Evolutionary conservation across 2,113 vertebrate genomes (phyloP).

Genomic region (Phylloscopus trochiloides): DNA sequence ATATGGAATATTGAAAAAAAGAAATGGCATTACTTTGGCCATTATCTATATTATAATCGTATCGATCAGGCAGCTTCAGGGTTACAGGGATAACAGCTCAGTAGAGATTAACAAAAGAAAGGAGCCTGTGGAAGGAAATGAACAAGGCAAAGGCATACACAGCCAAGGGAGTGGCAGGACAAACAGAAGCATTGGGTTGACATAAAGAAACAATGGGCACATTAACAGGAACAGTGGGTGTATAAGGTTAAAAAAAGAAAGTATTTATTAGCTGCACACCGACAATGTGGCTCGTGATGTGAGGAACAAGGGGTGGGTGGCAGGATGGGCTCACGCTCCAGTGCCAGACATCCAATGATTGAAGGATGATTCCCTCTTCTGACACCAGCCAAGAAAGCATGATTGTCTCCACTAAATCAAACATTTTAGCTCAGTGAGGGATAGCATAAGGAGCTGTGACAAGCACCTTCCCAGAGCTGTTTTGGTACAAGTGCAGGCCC

Average conservation of each 20-base stretch:
- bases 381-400: not conserved
- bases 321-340: not conserved
- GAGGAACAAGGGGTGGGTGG: not conserved
- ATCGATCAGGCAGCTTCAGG: not conserved
- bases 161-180: slow-evolving; percentile 35
- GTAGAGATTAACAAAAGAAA: not conserved
- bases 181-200: slow-evolving; percentile 26
- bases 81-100: not conserved
- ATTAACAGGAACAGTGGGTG: not conserved
- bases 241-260: not conserved
- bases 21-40: not conserved
- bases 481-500: not conserved
- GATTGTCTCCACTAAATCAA: not conserved
- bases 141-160: not conserved
- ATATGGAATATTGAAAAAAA: not conserved
- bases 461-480: not conserved
- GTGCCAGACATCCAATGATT: rapidly evolving
- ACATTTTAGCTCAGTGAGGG: not conserved
- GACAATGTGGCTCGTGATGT: not conserved
- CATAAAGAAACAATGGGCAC: slow-evolving; percentile 34
- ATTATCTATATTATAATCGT: not conserved
- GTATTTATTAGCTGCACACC: not conserved
- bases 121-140: not conserved
- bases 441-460: not conserved
- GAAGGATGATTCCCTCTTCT: not conserved